Base-by-base conservation (phyloP, 2,113 vertebrate genomes). In the Pionites leucogaster region DNA sequence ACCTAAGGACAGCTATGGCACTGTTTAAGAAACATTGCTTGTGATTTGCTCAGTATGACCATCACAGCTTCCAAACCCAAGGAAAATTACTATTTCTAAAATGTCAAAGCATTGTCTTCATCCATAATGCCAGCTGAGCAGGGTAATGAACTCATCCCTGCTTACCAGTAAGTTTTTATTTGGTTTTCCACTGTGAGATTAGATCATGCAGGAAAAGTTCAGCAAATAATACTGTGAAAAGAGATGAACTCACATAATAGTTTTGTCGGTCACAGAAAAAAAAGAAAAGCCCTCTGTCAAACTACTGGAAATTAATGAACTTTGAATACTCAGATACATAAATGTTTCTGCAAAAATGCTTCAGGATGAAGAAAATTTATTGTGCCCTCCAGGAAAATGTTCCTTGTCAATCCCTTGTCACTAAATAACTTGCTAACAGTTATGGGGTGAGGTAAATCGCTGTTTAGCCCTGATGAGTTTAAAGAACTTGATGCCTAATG, bases 121-220 rank as follows among this genome's bases (percentile, higher is more conserved):
- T 50, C 23, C 59, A 22, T 10, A 92, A 94, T 78, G 78, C 37
- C 77, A 95, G 86, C 52, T 72, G 69, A 97, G 91, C 84, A 94
- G 83, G 75, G 84, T 88, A 93, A 44, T 96, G 93, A 97, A 97
- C 85, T 97, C 93, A 95, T 84, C 95, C 81, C 91, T 97, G 96
- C 96, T 97, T 97, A 97, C 91, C 85, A 95, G 89, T 91, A 97
- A 68, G 71, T 91, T 97, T 96, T 97, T 94, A 96, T 96, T 98
- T 97, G 83, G 74, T 97, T 98, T 98, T 98, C 97, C 97, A 96
- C 93, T 93, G 92, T 59, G 68, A 97, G 68, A 97, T 98, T 97
- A 98, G 97, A 97, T 98, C 97, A 98, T 94, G 47, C 67, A 95
- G 95, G 95, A 97, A 95, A 98, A 96, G 93, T 76, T 97, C 95